Conservation (phyloP, 2,113 vertebrate species). For the Campylomormyrus tamandua region DNA sequence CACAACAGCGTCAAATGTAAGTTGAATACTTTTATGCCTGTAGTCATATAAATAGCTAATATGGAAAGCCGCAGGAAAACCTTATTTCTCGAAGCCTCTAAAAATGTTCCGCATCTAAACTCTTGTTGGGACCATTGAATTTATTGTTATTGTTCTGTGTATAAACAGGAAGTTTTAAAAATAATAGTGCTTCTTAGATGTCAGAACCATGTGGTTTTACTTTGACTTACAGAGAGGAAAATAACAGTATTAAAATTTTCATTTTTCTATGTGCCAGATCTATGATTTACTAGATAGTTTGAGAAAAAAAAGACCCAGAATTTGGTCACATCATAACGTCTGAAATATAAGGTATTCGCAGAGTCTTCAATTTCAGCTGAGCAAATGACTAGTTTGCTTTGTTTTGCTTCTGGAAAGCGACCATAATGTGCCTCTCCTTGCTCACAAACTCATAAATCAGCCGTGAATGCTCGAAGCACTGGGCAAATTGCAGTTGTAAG, state of each 20-base stretch:
- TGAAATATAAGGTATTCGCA: slow-evolving; percentile 15
- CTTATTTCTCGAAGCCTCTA: not conserved
- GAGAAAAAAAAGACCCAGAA: not conserved
- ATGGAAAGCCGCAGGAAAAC: not conserved
- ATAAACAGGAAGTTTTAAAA: not conserved
- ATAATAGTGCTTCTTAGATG: not conserved
- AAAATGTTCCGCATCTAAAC: not conserved
- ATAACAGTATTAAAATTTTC: not conserved
- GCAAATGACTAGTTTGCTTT: slow-evolving; percentile 41
- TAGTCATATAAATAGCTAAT: not conserved
- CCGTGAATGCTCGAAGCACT: slow-evolving; percentile 65
- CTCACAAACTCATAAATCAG: slow-evolving; percentile 59
- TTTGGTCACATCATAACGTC: not conserved
- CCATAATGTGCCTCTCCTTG: slow-evolving; percentile 56
- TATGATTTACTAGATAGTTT: slow-evolving; percentile 2
- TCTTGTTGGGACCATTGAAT: not conserved
- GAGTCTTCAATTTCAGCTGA: slow-evolving; percentile 17
- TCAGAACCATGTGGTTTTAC: not conserved
- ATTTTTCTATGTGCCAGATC: not conserved
- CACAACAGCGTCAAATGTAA: not conserved
- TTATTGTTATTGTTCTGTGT: not conserved
- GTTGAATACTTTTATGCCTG: not conserved
- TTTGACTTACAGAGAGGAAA: slow-evolving; percentile 3
- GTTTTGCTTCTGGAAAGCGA: slow-evolving; percentile 51
- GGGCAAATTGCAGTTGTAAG: slow-evolving; percentile 59